phyloP scores from a whole-genome alignment of 2,113 vertebrate genomes.

The Amphiprion percula region DNA sequence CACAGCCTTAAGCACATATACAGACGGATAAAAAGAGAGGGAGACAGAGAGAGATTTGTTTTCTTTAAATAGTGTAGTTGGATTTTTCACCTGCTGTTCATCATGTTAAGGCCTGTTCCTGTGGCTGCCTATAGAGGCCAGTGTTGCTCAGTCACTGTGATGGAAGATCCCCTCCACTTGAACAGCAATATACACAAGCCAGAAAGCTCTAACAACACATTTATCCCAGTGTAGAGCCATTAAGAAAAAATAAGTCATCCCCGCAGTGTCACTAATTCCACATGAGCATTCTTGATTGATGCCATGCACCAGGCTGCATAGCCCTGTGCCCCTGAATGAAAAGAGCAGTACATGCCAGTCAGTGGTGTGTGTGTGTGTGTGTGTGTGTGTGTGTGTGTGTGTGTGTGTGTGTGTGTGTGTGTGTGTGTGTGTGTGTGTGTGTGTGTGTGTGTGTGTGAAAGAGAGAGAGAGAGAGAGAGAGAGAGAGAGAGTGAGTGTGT shows the following conservation, averaged over 20 bases:
- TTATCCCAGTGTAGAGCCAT: slow-evolving; percentile 29
- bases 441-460: slow-evolving; percentile 6
- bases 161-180: background rate
- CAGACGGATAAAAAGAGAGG: slow-evolving; percentile 5
- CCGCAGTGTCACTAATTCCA: slow-evolving; percentile 56
- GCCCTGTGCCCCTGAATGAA: slow-evolving; percentile 49
- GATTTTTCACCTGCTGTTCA: slow-evolving; percentile 5
- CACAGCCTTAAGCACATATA: slow-evolving; percentile 11
- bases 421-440: slow-evolving; percentile 18
- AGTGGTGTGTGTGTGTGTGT: slow-evolving; percentile 20
- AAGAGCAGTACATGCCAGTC: slow-evolving; percentile 50
- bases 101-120: slow-evolving; percentile 30
- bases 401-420: background rate
- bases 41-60: slow-evolving; percentile 38
- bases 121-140: slow-evolving; percentile 68
- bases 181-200: slow-evolving; percentile 27
- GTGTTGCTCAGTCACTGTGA: slow-evolving; percentile 63
- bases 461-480: slow-evolving; percentile 4
- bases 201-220: slow-evolving; percentile 30
- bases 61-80: slow-evolving; percentile 34
- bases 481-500: background rate
- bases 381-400: slow-evolving; percentile 18
- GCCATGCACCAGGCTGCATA: slow-evolving; percentile 38
- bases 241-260: slow-evolving; percentile 37
- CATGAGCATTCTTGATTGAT: slow-evolving; percentile 65